A percentile compares a stretch with the other conserved stretches of the same genome.
Conservation (phyloP, 2,797 vertebrate species). For the Avahi laniger region DNA sequence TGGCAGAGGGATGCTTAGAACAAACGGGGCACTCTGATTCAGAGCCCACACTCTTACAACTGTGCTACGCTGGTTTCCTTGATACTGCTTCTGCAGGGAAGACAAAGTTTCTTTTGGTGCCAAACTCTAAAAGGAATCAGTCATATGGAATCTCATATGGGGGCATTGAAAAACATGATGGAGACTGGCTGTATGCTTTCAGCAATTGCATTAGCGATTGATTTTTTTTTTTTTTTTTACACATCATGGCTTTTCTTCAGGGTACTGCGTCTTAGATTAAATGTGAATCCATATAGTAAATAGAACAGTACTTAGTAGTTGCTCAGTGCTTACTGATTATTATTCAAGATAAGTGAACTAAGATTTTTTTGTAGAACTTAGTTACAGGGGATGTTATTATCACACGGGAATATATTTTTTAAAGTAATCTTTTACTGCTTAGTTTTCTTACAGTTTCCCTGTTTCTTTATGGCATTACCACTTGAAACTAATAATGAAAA, state of each 20-base stretch:
- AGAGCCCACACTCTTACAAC: not conserved
- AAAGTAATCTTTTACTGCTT: not conserved
- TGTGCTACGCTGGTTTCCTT: not conserved
- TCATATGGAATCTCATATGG: not conserved
- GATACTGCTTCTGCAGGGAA: not conserved
- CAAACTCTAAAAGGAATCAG: not conserved
- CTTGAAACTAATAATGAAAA: constrained; percentile 1
- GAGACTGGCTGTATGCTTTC: not conserved
- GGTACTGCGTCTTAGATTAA: not conserved
- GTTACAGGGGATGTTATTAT: not conserved
- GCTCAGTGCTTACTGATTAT: not conserved
- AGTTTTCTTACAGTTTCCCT: not conserved
- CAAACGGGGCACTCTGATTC: not conserved
- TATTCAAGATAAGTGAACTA: not conserved
- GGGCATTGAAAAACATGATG: not conserved
- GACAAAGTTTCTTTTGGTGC: not conserved
- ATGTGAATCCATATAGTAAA: not conserved
- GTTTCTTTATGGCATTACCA: not conserved
- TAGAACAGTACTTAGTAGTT: not conserved
- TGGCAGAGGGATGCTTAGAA: not conserved
- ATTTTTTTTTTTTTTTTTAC: not conserved
- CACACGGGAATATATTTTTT: not conserved
- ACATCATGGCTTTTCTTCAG: not conserved
- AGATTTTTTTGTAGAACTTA: not conserved
- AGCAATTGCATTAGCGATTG: not conserved